Evolutionary conservation across 2,113 vertebrate species (phyloP).

Genomic region (Picathartes gymnocephalus): DNA sequence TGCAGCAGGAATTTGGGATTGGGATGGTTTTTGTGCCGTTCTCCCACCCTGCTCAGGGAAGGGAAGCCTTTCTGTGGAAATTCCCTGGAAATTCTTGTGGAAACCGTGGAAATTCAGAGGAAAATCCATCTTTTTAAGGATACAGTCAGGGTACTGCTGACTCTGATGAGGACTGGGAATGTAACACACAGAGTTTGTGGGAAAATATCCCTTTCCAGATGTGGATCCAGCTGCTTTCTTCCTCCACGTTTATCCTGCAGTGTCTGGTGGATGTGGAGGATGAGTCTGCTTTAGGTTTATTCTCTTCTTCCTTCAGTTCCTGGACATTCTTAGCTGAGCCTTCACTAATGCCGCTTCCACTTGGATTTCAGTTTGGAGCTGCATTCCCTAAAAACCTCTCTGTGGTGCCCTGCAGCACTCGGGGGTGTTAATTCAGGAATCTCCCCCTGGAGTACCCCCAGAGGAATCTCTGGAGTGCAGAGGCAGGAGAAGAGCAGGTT

Average conservation of each 20-base stretch:
- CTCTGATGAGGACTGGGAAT: neutral
- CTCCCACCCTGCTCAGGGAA: neutral
- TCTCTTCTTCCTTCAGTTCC: accelerated
- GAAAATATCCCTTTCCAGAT: neutral
- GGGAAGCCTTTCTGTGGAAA: neutral
- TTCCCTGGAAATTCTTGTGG: too few relatives aligned
- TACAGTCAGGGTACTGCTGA: accelerated
- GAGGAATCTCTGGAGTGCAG: accelerated
- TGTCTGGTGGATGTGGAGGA: accelerated
- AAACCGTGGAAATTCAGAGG: neutral
- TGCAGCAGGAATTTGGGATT: neutral
- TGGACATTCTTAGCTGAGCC: neutral
- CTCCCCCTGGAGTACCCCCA: neutral
- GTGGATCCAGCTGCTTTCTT: neutral
- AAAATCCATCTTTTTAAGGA: neutral
- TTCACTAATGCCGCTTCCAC: accelerated
- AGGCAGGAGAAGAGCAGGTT: accelerated
- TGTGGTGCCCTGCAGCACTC: neutral
- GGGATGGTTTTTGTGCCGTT: accelerated
- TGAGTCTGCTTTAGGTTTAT: neutral
- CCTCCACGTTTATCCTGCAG: neutral
- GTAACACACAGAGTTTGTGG: accelerated
- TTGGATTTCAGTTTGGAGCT: neutral
- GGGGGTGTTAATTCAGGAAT: neutral
- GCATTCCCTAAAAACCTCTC: neutral